These are phyloP conservation scores for Ceratosolen fusciceps DNA, from an alignment of 1,140 invertebrate species.

Conservation along the genomic window DNA sequence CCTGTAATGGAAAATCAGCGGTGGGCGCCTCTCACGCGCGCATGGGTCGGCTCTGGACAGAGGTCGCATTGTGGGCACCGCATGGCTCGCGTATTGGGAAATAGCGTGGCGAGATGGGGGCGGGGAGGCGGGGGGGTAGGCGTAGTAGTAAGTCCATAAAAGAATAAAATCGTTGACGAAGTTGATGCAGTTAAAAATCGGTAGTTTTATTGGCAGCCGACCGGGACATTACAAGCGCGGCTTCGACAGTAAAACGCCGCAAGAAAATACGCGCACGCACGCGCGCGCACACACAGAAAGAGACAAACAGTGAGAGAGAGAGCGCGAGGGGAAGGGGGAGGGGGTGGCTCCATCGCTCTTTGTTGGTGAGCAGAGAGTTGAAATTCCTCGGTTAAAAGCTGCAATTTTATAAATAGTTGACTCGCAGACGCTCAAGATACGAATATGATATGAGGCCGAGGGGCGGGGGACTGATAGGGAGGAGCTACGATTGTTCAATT, in stretches of 20 bases:
- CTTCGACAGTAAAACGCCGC: slow-evolving; percentile 6
- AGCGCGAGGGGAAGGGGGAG: no score
- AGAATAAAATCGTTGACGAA: neutral
- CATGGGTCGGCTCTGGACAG: no score
- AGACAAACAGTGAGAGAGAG: no score
- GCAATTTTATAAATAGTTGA: slow-evolving; percentile 35
- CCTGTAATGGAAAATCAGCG: neutral
- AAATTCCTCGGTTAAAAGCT: slow-evolving; percentile 12
- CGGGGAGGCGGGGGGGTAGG: no score
- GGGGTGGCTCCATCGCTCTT: no score
- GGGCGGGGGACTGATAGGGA: neutral
- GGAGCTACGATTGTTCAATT: slow-evolving; percentile 15
- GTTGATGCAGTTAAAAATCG: neutral
- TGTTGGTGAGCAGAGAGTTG: neutral
- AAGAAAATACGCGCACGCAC: neutral
- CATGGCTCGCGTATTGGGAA: no score
- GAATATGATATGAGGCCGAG: neutral
- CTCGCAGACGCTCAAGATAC: neutral
- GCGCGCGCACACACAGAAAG: no score
- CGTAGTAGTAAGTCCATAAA: no score
- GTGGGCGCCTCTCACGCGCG: neutral
- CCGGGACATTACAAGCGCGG: neutral
- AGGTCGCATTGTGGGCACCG: no score
- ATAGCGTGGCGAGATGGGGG: neutral
- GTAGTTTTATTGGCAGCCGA: neutral